A percentile compares a stretch with the other conserved stretches of the same genome.
phyloP scores from a whole-genome alignment of 2,113 vertebrate species.

The Serranochromis macrocephalus region DNA sequence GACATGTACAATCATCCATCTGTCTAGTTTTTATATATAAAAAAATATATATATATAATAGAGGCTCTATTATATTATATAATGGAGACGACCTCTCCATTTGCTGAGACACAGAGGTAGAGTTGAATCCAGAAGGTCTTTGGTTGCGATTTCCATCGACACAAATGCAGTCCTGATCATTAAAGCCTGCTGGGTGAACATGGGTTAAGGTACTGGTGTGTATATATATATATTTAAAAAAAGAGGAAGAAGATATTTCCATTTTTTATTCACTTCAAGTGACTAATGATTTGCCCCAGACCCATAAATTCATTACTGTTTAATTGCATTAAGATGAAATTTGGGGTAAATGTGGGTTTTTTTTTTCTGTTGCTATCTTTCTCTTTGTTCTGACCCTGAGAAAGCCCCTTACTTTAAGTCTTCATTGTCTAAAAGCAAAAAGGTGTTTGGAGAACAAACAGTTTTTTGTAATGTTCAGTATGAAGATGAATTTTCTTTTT shows the following conservation, averaged over 20 bases:
- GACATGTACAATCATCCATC: neutral
- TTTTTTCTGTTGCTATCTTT: neutral
- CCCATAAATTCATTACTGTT: neutral
- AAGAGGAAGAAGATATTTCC: neutral
- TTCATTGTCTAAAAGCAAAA: neutral
- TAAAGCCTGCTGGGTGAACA: neutral
- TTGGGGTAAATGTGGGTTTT: rapidly evolving
- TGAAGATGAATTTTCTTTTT: neutral
- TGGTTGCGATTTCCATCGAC: neutral
- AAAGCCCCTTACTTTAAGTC: neutral
- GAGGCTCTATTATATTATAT: neutral
- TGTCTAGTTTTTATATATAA: neutral
- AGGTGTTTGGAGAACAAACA: neutral
- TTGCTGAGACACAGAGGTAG: neutral
- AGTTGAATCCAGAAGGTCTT: neutral
- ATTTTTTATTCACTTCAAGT: neutral
- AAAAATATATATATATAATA: neutral
- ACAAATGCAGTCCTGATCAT: neutral
- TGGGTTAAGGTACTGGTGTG: neutral
- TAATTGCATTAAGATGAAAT: neutral
- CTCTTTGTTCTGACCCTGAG: neutral
- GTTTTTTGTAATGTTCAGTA: neutral
- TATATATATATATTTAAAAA: neutral
- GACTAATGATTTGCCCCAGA: neutral
- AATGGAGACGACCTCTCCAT: neutral